Evolutionary conservation across 2,113 vertebrate species (phyloP).

Genomic region (Rhynchomys soricoides): DNA sequence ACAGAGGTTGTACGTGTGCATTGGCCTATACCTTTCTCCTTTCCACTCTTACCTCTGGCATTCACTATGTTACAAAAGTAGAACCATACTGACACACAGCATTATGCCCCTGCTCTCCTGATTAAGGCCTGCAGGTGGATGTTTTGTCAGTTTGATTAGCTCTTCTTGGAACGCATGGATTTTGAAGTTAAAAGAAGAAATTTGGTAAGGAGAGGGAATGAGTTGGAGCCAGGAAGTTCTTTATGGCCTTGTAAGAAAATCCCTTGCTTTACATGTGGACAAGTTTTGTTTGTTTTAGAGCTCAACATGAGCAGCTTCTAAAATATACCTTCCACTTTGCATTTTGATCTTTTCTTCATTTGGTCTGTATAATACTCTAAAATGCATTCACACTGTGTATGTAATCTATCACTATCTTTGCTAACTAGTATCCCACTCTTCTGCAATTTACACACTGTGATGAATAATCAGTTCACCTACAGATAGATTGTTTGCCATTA

Average conservation of each 20-base stretch:
- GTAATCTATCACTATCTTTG: background rate
- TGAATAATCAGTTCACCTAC: background rate
- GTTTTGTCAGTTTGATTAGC: background rate
- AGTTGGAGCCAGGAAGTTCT: background rate
- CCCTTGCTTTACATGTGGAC: background rate
- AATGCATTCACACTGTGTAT: background rate
- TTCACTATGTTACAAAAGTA: background rate
- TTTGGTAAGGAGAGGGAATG: background rate
- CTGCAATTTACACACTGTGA: background rate
- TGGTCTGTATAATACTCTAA: background rate
- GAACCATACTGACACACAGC: background rate
- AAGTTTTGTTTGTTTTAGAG: conserved; percentile 29
- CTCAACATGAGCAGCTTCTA: background rate
- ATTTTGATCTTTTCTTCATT: background rate
- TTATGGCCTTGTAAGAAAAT: background rate
- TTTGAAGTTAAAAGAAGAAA: background rate
- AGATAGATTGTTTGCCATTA: background rate
- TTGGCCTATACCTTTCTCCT: no score
- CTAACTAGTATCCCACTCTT: background rate
- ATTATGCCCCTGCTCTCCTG: background rate
- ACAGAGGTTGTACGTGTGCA: background rate
- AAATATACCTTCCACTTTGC: background rate
- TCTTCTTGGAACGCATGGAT: background rate
- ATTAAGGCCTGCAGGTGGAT: background rate
- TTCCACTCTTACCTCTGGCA: no score